Conservation (phyloP, 2,888 invertebrate genomes). For the Drosophila dives region DNA sequence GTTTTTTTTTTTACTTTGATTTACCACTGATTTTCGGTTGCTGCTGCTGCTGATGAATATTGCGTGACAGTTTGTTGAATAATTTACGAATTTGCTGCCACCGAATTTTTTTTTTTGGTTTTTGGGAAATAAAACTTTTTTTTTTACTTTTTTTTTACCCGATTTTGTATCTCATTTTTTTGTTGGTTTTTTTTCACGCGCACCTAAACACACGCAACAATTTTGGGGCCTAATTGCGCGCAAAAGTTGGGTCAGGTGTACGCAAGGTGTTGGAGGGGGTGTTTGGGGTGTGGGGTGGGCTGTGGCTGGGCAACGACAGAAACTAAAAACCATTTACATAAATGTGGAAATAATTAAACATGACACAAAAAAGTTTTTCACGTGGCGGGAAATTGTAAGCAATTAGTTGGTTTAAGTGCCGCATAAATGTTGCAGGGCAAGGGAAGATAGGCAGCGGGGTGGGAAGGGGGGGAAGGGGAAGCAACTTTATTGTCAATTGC, state of each 20-base stretch:
- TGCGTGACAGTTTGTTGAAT: slow-evolving; percentile 81
- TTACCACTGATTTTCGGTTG: slow-evolving; percentile 48
- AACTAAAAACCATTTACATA: slow-evolving; percentile 63
- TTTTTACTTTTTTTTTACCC: slow-evolving; percentile 16
- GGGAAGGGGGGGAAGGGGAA: background rate
- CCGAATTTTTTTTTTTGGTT: background rate
- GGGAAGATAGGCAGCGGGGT: background rate
- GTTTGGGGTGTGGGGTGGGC: background rate
- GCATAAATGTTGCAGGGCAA: slow-evolving; percentile 74
- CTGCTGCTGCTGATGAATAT: slow-evolving; percentile 51
- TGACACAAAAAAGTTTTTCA: slow-evolving; percentile 71
- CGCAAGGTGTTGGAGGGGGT: background rate
- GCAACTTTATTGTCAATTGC: slow-evolving; percentile 58
- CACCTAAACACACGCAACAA: slow-evolving; percentile 80
- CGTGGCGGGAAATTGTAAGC: slow-evolving; percentile 68
- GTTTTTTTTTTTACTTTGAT: slow-evolving; percentile 63
- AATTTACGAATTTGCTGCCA: slow-evolving; percentile 72
- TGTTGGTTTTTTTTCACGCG: slow-evolving; percentile 67
- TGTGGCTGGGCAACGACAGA: slow-evolving; percentile 6
- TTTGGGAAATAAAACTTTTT: slow-evolving; percentile 45
- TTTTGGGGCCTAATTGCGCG: slow-evolving; percentile 73
- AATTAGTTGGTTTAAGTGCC: slow-evolving; percentile 83
- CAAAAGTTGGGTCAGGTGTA: slow-evolving; percentile 45
- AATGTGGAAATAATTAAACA: slow-evolving; percentile 81
- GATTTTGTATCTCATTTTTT: slow-evolving; percentile 13